These are phyloP conservation scores for Taenioides sp. DNA, from an alignment of 2,797 vertebrate genomes.

Conservation along the genomic window DNA sequence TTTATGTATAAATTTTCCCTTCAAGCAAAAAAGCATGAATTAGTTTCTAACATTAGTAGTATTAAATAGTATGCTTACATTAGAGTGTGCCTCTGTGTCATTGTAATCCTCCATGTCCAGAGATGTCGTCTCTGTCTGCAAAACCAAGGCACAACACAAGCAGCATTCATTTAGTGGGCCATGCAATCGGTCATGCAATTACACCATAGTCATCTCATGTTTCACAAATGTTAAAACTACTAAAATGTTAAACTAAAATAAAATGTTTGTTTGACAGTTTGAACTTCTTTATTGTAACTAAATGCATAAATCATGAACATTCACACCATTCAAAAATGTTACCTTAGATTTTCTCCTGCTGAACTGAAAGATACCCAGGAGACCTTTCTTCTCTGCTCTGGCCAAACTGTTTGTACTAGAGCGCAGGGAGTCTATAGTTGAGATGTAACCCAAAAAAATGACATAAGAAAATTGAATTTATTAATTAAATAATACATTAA, in stretches of 20 bases:
- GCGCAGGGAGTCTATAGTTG: constrained; percentile 75
- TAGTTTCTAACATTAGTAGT: not conserved
- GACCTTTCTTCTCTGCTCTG: constrained; percentile 83
- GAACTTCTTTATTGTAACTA: not conserved
- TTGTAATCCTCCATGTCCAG: constrained; percentile 72
- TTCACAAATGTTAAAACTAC: not conserved
- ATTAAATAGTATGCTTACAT: constrained; percentile 69
- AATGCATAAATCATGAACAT: not conserved
- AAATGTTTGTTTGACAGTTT: not conserved
- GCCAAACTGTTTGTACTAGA: constrained; percentile 75
- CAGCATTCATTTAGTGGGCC: constrained; percentile 51
- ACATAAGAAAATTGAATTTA: constrained; percentile 1
- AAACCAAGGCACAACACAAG: constrained; percentile 67
- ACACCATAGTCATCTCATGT: too few species aligned
- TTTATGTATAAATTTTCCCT: too few species aligned
- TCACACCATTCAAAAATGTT: constrained; percentile 33
- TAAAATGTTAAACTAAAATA: not conserved
- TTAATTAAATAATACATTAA: not conserved
- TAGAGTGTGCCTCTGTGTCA: constrained; percentile 58
- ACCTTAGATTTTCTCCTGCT: constrained; percentile 86
- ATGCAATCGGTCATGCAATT: constrained; percentile 28
- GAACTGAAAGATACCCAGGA: constrained; percentile 88
- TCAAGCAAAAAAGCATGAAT: not conserved
- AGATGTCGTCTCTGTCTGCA: constrained; percentile 71
- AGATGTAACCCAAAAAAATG: not conserved